Evolutionary conservation across 2,888 invertebrate genomes (phyloP), one percentile per base, ranked within the genome.

Genomic region (Dicroscelio sp.): DNA sequence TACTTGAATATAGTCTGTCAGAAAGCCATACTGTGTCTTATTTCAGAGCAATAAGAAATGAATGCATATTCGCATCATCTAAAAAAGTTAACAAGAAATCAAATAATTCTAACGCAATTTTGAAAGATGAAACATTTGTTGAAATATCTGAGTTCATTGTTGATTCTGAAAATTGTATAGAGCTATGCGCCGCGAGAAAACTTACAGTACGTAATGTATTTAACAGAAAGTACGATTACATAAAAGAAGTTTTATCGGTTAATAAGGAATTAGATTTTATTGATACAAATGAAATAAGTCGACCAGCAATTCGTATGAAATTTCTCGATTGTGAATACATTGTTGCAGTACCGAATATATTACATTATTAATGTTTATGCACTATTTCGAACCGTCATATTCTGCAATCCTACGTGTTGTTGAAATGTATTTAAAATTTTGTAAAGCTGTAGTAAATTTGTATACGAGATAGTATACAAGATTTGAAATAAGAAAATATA

Each of bases 301-400:
- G 55, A 55, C 55, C 55, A 55, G 55, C 55, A n/a, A 55, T 55
- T 55, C 14, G 10, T 17, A 55, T 55, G 55, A 55, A 55, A n/a
- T 17, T 55, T 17, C 5, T 5, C n/a, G 5, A 12, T 20, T 55
- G 14, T 5, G n/a, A 55, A 55, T 55, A 55, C n/a, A 55, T 55
- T 55, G 10, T n/a, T 17, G n/a, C 55, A 5, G 55, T 55, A 17
- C 55, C 55, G n/a, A 55, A 55, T 55, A n/a, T 55, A 20, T 55
- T 55, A n/a, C 55, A 55, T 55, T 55, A 55, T n/a, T 55, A 55
- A 55, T 20, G n/a, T 55, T 55, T n/a, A n/a, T n/a, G n/a, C n/a
- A n/a, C n/a, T n/a, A n/a, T n/a, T n/a, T n/a, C n/a, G n/a, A n/a
- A n/a, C n/a, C n/a, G n/a, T n/a, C n/a, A n/a, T n/a, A n/a, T n/a